Evolutionary conservation across 2,113 vertebrate genomes (phyloP).

Genomic region (Callospermophilus lateralis): DNA sequence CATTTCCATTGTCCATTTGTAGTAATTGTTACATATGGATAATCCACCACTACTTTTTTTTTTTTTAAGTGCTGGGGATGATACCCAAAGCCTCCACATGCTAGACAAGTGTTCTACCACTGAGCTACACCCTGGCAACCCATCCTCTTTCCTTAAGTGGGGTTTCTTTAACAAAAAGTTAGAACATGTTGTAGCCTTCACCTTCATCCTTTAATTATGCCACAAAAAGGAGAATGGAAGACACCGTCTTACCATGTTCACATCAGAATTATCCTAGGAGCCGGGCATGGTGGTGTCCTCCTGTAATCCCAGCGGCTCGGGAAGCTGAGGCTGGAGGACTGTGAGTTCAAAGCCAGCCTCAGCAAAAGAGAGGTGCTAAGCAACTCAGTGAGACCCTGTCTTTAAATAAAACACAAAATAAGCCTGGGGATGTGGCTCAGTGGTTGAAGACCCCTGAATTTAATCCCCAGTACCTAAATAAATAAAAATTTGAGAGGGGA

Average conservation of each 20-base stretch:
- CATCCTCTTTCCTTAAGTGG: background rate
- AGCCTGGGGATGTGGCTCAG: too few species aligned
- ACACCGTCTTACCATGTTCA: background rate
- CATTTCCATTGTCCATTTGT: background rate
- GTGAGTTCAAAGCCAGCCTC: too few species aligned
- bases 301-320: too few species aligned
- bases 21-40: background rate
- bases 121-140: background rate
- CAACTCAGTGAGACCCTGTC: too few species aligned
- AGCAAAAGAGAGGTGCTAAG: too few species aligned
- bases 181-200: background rate
- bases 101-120: background rate
- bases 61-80: background rate
- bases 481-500: too few species aligned
- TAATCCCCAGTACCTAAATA: too few species aligned
- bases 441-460: too few species aligned
- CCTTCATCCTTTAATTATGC: background rate
- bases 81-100: accelerated
- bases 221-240: background rate
- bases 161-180: conserved; percentile 1
- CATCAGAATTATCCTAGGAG: background rate
- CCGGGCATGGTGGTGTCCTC: too few species aligned
- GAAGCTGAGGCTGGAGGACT: too few species aligned
- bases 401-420: too few species aligned
- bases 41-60: background rate